A percentile compares a stretch with the other conserved stretches of the same genome.
Evolutionary conservation across 2,888 invertebrate species (phyloP).

Genomic region (Rugalucina vietnamica): DNA sequence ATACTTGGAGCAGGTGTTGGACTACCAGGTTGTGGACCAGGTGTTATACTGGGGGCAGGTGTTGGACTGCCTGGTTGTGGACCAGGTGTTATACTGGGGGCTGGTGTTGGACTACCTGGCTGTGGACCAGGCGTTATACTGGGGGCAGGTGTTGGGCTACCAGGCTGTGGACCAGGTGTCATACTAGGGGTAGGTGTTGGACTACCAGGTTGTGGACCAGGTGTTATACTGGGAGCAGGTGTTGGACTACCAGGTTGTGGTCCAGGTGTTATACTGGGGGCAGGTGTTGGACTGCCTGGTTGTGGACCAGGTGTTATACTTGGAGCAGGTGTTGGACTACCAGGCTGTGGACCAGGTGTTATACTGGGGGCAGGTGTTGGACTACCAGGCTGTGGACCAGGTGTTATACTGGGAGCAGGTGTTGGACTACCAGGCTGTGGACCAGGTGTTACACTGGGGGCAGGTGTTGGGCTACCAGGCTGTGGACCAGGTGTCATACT

Average conservation of each 20-base stretch:
- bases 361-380: too few species aligned
- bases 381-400: conserved; percentile 32
- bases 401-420: conserved; percentile 27
- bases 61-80: too few species aligned
- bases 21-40: not conserved
- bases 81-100: conserved; percentile 6
- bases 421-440: not conserved
- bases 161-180: not conserved
- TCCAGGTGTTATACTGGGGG: not conserved
- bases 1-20: not conserved
- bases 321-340: too few species aligned
- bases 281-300: too few species aligned
- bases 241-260: not conserved
- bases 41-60: too few species aligned
- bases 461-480: too few species aligned
- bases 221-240: not conserved
- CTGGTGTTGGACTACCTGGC: too few species aligned
- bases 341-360: conserved; percentile 14
- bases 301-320: not conserved
- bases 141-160: not conserved
- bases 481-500: conserved; percentile 46
- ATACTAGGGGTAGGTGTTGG: not conserved
- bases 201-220: not conserved
- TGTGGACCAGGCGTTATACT: conserved; percentile 5
- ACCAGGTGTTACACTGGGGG: too few species aligned